Evolutionary conservation across 1,140 invertebrate species (phyloP).

Genomic region (Drosophila albomicans): DNA sequence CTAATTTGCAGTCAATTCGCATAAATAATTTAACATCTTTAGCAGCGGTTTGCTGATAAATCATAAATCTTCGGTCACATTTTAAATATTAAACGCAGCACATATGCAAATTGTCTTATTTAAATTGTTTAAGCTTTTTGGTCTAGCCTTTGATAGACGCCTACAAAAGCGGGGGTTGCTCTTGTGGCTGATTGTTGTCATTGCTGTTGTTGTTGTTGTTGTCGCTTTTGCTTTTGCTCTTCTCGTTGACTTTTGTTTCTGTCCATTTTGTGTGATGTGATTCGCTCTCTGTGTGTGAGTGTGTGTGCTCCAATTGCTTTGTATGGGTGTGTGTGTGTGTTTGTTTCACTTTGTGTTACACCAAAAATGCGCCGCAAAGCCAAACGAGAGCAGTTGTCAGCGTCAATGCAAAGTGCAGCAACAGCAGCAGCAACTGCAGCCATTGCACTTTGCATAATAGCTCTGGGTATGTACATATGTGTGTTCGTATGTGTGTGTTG

Average conservation of each 20-base stretch:
- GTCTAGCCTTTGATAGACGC: constrained; percentile 22
- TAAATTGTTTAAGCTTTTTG: constrained; percentile 38
- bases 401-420: constrained; percentile 65
- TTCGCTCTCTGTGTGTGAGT: constrained; percentile 7
- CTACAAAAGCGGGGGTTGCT: constrained; percentile 30
- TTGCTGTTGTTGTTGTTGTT: constrained; percentile 23
- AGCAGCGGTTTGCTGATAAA: constrained; percentile 4
- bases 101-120: constrained; percentile 31
- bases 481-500: constrained; percentile 62
- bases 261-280: constrained; percentile 44
- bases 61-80: constrained; percentile 11
- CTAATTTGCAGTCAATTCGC: constrained; percentile 10
- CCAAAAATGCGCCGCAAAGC: constrained; percentile 81
- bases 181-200: constrained; percentile 12
- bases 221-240: constrained; percentile 32
- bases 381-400: constrained; percentile 66
- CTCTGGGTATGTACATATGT: constrained; percentile 27
- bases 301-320: constrained; percentile 19
- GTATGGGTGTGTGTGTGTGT: constrained; percentile 20
- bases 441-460: constrained; percentile 81
- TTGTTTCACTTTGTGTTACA: constrained; percentile 77
- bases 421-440: constrained; percentile 63
- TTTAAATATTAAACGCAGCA: constrained; percentile 8
- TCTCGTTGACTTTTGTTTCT: constrained; percentile 67
- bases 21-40: constrained; percentile 13